Base-by-base conservation (phyloP, 2,797 vertebrate genomes). In the Cetoscarus ocellatus region DNA sequence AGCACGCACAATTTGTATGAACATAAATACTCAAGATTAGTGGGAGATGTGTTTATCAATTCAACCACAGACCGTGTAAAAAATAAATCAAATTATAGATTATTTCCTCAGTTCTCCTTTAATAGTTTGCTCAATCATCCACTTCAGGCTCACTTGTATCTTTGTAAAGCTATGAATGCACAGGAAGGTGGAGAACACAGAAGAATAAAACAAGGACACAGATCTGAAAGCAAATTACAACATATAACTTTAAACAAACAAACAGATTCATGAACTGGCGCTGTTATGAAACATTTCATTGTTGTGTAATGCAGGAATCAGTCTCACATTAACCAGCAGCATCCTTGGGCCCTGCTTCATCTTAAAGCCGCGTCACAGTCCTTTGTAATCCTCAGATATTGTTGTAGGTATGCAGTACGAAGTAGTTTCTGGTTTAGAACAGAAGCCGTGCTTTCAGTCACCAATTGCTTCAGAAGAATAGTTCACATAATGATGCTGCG, bases 401-500 rank as follows among this genome's bases (percentile, higher is more conserved):
- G 35, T 40, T 17, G 17, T 6, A 34, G 13, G 19, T 48, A 19
- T 50, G 17, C 51, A n/a, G 44, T n/a, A 18, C 52, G 56, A 34
- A 34, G 7, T 11, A 15, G 3, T 39, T 63, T 64, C 9, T 38
- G 18, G 49, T 18, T 14, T 12, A 62, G 51, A 50, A 6, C 1
- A 17, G 1, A n/a, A 34, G 38, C 15, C 12, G 5, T 5, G 19
- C 17, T 19, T 39, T 34, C 34, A 48, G 17, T 12, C 35, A 14
- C 14, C n/a, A 27, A 2, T 13, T 27, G 52, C 44, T 34, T 49
- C 51, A 27, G 48, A 36, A 34, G 42, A n/a, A 13, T 10, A 14
- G 38, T 44, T 15, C 15, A 45, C 10, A 47, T 40, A 47, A 57
- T 17, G 43, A 43, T 58, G 52, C 19, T 70, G 27, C 68, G 19